These are phyloP conservation scores for Helleia helle DNA, from an alignment of 2,888 invertebrate genomes.

Conservation along the genomic window DNA sequence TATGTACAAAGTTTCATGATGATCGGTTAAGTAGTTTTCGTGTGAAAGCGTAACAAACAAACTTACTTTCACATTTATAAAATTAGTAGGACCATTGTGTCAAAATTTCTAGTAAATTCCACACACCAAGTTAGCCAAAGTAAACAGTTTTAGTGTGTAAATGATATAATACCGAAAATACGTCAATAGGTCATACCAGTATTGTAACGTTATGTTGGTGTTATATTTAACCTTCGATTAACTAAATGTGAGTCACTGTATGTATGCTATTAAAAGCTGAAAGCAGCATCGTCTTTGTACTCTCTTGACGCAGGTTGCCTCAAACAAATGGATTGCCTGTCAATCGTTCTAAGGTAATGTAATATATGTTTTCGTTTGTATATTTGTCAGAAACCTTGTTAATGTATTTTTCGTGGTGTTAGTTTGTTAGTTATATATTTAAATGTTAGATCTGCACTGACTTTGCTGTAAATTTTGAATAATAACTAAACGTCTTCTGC, in stretches of 20 bases:
- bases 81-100: no score
- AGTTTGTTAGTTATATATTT: neutral
- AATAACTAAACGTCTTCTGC: no score
- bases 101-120: neutral
- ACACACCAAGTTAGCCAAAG: neutral
- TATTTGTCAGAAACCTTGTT: neutral
- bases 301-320: conserved; percentile 46
- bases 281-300: conserved; percentile 40
- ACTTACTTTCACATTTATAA: no score
- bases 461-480: no score
- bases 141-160: neutral
- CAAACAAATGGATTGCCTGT: conserved; percentile 25
- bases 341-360: conserved; percentile 19
- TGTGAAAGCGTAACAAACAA: no score
- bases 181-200: conserved; percentile 17
- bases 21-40: no score
- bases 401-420: neutral
- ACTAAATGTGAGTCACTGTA: conserved; percentile 60
- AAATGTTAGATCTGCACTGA: neutral
- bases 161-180: neutral
- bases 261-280: conserved; percentile 46
- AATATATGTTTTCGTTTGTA: conserved; percentile 5
- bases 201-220: conserved; percentile 32
- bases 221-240: conserved; percentile 62
- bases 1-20: no score